Base-by-base conservation (phyloP, 2,888 invertebrate species). In the Dolichopus griseipennis region DNA sequence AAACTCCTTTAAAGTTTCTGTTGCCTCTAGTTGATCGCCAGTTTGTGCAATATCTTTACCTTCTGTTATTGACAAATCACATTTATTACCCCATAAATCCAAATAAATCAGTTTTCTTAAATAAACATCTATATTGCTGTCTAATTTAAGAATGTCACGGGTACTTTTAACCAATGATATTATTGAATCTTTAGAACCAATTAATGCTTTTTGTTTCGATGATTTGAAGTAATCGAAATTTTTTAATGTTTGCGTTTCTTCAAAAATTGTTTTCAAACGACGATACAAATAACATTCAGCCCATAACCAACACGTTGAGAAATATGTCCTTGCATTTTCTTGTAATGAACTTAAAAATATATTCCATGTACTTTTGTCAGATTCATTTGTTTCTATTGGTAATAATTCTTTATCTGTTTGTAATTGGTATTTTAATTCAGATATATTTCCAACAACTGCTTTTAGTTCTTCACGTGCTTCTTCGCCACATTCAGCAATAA, bases 71-170 rank as follows among this genome's bases (percentile, higher is more conserved):
- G 96, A 96, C 66, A 99, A 81, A 82, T 99, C 99, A 77, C 92
- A 93, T 77, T 92, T 91, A 82, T 99, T 99, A 0, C 96, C 92
- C 98, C 98, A 99, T 12, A 99, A 83, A 76, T 90, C 88, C 15
- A 90, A 77, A n/a, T 52, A 52, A 18, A 52, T 6, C 15, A 61
- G 8, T 64, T 37, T 64, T n/a, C 9, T 33, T 34, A 74, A 71
- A 65, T 67, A 64, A 64, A 63, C 22, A 61, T 67, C 37, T 9
- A 67, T 37, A 43, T 65, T 66, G n/a, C 52, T 52, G 2, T 65
- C 27, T 9, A 61, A 12, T 18, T 20, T 61, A 10, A 69, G 61
- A 43, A 70, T 66, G 27, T 69, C 66, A 4, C 70, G 68, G n/a
- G 72, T 72, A 67, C 70, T 71, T 41, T 66, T 66, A 3, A 72